Conservation (phyloP, 2,888 invertebrate genomes). For the Actias luna region DNA sequence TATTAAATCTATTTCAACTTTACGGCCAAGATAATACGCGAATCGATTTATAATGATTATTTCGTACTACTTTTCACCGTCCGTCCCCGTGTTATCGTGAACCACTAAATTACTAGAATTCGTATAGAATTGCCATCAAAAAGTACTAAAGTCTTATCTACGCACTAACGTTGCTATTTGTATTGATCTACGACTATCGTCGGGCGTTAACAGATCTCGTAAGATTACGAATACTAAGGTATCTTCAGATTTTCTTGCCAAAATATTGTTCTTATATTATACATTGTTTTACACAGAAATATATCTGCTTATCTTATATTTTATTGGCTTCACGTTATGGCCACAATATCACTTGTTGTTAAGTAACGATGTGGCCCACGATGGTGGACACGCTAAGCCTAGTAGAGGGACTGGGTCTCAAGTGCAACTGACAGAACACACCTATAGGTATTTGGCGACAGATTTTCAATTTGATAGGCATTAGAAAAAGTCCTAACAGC, state of each 20-base stretch:
- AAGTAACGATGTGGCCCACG: no score
- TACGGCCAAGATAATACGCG: constrained; percentile 19
- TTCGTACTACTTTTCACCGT: constrained; percentile 30
- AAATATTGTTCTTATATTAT: not conserved
- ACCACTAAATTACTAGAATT: constrained; percentile 36
- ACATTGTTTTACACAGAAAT: not conserved
- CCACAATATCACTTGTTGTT: not conserved
- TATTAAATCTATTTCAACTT: constrained; percentile 1
- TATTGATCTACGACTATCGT: constrained; percentile 34
- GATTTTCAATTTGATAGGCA: no score
- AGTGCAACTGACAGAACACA: no score
- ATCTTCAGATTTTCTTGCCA: not conserved
- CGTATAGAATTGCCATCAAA: constrained; percentile 34
- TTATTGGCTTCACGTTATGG: not conserved
- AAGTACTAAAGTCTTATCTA: constrained; percentile 36
- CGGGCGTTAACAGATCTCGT: constrained; percentile 14
- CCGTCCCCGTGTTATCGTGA: constrained; percentile 31
- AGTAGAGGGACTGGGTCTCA: no score
- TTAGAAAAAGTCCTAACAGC: no score
- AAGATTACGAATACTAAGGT: constrained; percentile 13
- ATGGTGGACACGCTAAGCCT: no score
- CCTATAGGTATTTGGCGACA: no score
- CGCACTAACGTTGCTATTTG: constrained; percentile 29
- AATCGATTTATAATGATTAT: constrained; percentile 37
- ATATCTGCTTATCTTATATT: not conserved